These are phyloP conservation scores for Stictocephala bisonia DNA, from an alignment of 2,888 invertebrate species.

Conservation along the genomic window DNA sequence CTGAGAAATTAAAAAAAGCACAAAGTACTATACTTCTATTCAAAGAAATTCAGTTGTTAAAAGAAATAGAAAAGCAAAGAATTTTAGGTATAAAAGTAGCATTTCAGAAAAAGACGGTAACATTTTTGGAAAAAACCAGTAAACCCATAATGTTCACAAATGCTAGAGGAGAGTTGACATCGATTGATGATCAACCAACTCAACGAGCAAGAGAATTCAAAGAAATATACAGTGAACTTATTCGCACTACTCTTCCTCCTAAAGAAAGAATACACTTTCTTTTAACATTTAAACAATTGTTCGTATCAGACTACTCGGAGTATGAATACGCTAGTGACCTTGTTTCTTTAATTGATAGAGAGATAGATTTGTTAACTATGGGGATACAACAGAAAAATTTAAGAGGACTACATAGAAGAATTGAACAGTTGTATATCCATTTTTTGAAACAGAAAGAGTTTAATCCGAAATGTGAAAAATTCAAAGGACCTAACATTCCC, in stretches of 20 bases:
- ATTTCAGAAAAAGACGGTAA: constrained; percentile 49
- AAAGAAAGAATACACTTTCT: constrained; percentile 78
- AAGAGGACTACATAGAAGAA: constrained; percentile 74
- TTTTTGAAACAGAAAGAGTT: constrained; percentile 71
- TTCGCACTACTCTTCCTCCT: constrained; percentile 66
- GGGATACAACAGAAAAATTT: constrained; percentile 72
- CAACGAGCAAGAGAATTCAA: constrained; percentile 82
- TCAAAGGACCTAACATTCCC: constrained; percentile 63
- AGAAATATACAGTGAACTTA: constrained; percentile 71
- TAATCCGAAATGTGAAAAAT: constrained; percentile 69
- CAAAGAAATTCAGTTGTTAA: constrained; percentile 77
- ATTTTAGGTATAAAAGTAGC: constrained; percentile 67
- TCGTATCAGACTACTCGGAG: constrained; percentile 67
- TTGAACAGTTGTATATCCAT: constrained; percentile 67
- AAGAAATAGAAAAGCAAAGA: constrained; percentile 76
- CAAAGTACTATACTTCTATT: constrained; percentile 77
- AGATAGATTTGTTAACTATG: constrained; percentile 76
- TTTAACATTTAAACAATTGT: constrained; percentile 75
- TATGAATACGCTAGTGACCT: constrained; percentile 72
- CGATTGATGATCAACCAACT: constrained; percentile 85
- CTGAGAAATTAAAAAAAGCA: constrained; percentile 76
- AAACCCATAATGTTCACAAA: constrained; percentile 82
- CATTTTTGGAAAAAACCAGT: constrained; percentile 75
- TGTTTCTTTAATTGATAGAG: constrained; percentile 75
- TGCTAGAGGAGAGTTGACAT: constrained; percentile 75